These are phyloP conservation scores for Pissodes strobi DNA, from an alignment of 1,140 invertebrate species.

Conservation along the genomic window DNA sequence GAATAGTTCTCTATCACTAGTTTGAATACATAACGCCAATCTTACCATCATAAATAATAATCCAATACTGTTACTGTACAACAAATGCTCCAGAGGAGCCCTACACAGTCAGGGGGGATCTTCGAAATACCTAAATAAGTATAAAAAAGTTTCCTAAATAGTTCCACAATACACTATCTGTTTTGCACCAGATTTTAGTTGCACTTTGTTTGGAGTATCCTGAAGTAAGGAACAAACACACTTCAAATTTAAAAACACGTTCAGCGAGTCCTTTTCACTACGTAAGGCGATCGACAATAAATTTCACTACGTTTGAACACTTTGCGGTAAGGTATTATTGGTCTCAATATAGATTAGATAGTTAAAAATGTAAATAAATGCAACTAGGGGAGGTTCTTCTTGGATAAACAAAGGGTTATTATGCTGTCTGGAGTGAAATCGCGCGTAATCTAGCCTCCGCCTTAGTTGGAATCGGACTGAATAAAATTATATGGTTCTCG, in stretches of 20 bases:
- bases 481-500: slow-evolving; percentile 13
- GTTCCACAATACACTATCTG: too few relatives aligned
- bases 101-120: too few relatives aligned
- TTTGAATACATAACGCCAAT: too few relatives aligned
- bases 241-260: slow-evolving; percentile 3
- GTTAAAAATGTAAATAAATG: neutral
- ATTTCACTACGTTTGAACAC: neutral
- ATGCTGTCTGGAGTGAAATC: neutral
- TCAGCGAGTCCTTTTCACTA: slow-evolving; percentile 12
- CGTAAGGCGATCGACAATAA: slow-evolving; percentile 1
- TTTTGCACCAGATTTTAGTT: slow-evolving; percentile 1
- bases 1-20: too few relatives aligned
- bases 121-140: too few relatives aligned
- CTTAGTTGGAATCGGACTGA: slow-evolving; percentile 14
- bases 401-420: slow-evolving; percentile 12
- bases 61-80: too few relatives aligned
- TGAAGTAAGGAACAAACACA: neutral
- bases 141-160: too few relatives aligned
- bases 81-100: too few relatives aligned
- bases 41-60: too few relatives aligned
- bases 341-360: neutral
- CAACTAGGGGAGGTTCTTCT: slow-evolving; percentile 12
- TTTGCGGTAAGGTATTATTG: neutral
- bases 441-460: slow-evolving; percentile 8
- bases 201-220: neutral